These are phyloP conservation scores for Notolabrus celidotus DNA, from an alignment of 2,797 vertebrate genomes.

Conservation along the genomic window DNA sequence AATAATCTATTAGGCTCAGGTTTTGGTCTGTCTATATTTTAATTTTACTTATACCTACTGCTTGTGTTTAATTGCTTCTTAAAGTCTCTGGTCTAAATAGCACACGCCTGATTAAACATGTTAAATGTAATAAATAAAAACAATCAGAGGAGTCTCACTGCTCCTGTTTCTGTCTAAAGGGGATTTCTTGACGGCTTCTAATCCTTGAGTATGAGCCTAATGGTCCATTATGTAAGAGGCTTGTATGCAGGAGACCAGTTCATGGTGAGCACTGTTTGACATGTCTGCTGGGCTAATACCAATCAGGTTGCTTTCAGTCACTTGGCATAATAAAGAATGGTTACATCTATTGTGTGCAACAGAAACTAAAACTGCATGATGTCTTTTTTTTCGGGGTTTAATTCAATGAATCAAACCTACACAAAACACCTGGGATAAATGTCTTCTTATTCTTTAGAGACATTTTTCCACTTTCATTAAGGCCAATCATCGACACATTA, in stretches of 20 bases:
- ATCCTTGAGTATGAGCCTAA: constrained; percentile 37
- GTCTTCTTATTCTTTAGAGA: no score
- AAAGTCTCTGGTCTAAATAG: not conserved
- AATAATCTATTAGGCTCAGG: no score
- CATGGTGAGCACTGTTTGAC: constrained; percentile 26
- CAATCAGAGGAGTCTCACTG: not conserved
- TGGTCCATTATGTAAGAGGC: constrained; percentile 44
- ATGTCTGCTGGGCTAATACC: constrained; percentile 11
- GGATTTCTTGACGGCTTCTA: constrained; percentile 22
- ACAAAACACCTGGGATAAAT: not conserved
- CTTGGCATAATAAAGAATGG: constrained; percentile 1
- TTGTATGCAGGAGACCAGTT: constrained; percentile 26
- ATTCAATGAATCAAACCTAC: not conserved
- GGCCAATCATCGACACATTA: not conserved
- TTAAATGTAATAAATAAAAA: not conserved
- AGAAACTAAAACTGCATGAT: not conserved
- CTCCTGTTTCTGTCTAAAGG: constrained; percentile 2
- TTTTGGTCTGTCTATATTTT: no score
- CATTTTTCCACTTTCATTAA: not conserved
- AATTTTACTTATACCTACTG: no score
- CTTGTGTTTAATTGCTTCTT: no score
- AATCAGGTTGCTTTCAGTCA: constrained; percentile 1
- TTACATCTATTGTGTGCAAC: not conserved
- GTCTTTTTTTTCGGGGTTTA: not conserved
- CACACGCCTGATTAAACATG: not conserved